A percentile compares a stretch with the other conserved stretches of the same genome.
These are phyloP conservation scores for Pygocentrus nattereri DNA, from an alignment of 2,797 vertebrate species.

Conservation along the genomic window DNA sequence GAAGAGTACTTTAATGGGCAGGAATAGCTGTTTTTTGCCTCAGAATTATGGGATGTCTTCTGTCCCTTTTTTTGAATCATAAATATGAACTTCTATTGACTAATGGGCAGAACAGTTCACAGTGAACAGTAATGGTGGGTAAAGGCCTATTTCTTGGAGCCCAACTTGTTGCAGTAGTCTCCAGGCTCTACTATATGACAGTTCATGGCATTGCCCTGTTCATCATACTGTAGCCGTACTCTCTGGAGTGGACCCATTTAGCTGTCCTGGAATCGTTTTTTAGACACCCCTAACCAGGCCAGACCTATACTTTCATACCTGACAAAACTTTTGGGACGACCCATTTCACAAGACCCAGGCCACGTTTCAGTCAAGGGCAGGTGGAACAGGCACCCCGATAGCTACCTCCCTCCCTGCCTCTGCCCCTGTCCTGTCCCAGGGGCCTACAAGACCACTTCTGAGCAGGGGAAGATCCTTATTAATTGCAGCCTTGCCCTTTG, in stretches of 20 bases:
- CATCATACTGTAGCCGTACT: constrained; percentile 33
- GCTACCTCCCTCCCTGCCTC: background rate
- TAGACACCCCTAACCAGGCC: constrained; percentile 47
- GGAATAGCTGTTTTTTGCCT: too few relatives aligned
- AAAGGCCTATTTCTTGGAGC: constrained; percentile 18
- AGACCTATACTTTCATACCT: constrained; percentile 38
- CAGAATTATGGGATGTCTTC: background rate
- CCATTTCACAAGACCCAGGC: constrained; percentile 43
- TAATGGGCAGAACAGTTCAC: background rate
- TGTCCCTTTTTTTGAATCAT: background rate
- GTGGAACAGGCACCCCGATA: background rate
- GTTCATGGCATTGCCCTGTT: constrained; percentile 25
- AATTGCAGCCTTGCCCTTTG: constrained; percentile 34
- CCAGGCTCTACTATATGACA: constrained; percentile 5
- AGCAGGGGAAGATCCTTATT: constrained; percentile 26
- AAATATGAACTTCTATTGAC: background rate
- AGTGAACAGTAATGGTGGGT: background rate
- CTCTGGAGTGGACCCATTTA: constrained; percentile 45
- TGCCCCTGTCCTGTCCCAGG: background rate
- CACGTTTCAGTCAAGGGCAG: constrained; percentile 45
- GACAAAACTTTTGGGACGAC: constrained; percentile 42
- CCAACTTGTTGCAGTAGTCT: constrained; percentile 6
- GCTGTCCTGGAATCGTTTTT: constrained; percentile 50
- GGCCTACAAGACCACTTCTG: constrained; percentile 16
- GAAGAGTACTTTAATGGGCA: too few relatives aligned